Evolutionary conservation across 2,113 vertebrate genomes (phyloP).

Genomic region (Bufo bufo): DNA sequence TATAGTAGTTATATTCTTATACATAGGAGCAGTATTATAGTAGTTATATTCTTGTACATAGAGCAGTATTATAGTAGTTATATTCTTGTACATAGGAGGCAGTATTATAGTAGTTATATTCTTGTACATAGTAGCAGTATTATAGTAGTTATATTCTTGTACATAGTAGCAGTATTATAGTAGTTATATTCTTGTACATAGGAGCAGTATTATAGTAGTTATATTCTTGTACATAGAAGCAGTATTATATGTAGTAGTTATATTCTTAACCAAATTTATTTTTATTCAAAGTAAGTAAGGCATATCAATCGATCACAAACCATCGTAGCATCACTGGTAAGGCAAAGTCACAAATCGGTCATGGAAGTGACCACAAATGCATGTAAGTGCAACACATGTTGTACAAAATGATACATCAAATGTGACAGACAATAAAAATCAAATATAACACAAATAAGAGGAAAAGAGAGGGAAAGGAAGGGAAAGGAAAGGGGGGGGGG

Average conservation of each 20-base stretch:
- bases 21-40: background rate
- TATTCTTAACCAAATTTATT: no score
- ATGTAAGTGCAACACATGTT: no score
- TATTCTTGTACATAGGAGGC: background rate
- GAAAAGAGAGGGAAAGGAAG: no score
- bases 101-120: constrained; percentile 10
- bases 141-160: constrained; percentile 16
- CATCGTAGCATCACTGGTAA: no score
- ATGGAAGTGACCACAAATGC: no score
- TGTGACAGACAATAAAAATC: no score
- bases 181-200: constrained; percentile 3
- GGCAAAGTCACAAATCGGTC: no score
- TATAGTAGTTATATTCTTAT: constrained; percentile 7
- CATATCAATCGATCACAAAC: no score
- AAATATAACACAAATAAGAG: no score
- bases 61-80: background rate
- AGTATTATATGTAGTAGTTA: background rate
- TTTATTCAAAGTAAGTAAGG: no score
- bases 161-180: background rate
- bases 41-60: constrained; percentile 7
- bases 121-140: background rate
- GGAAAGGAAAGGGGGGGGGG: no score
- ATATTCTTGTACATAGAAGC: constrained; percentile 3
- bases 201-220: background rate
- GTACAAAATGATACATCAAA: no score